Base-by-base conservation (phyloP, 2,113 vertebrate species). In the Pitta sordida region DNA sequence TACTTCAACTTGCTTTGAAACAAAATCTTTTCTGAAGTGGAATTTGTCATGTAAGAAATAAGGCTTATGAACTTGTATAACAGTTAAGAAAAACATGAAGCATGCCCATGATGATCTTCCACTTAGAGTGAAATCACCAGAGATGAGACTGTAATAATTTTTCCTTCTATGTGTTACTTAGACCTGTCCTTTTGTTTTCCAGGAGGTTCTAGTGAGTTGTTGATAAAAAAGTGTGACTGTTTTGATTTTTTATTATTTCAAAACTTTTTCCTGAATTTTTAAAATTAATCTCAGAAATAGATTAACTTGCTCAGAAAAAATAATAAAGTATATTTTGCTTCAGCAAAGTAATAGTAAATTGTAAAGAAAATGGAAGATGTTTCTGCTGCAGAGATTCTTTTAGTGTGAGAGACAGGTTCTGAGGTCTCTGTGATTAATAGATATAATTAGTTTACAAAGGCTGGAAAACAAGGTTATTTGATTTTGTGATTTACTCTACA, bases 391-490 rank as follows among this genome's bases (percentile, higher is more conserved):
- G 78, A 62, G 91, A 85, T 29, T 76, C 52, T 95, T 97, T 88
- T 70, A 70, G 34, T 76, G 52, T 90, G 86, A 96, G 86, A 91
- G 85, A 95, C 65, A 92, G 67, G 49, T 95, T 88, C 75, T 88
- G 62, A 85, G 39, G 34, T 73, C 80, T 91, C 15, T 70, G 83
- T 98, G 97, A 98, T 98, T 97, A 98, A 97, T 97, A 97, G 96
- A 86, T 71, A 82, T 96, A 97, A 98, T 98, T 97, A 98, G 92
- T 96, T 97, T 96, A 96, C 94, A 95, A 96, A 96, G 84, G n/a
- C 88, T 96, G 77, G 78, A 86, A 97, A 97, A 94, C 95, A 96
- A 96, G 93, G 91, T 94, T 97, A 97, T 96, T 94, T 95, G 96
- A 96, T 96, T 95, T 95, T 83, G 76, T 83, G 69, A 87, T 97